Conservation (phyloP, 1,140 invertebrate species). For the Chrysopa pallens region DNA sequence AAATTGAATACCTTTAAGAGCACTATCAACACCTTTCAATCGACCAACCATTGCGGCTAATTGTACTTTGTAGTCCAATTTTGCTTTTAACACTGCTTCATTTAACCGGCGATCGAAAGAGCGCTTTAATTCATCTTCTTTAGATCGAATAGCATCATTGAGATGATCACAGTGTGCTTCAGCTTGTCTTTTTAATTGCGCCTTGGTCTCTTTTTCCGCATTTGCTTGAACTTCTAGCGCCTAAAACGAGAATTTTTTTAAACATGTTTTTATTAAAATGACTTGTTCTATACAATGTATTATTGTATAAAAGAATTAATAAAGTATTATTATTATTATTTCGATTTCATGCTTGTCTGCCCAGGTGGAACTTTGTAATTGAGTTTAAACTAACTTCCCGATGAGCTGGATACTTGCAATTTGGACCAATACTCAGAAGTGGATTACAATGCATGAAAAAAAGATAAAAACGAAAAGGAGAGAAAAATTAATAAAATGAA, state of each 20-base stretch:
- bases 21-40: constrained; percentile 71
- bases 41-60: constrained; percentile 64
- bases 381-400: no score
- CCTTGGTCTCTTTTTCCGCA: constrained; percentile 53
- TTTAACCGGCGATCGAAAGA: constrained; percentile 42
- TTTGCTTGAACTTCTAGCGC: constrained; percentile 38
- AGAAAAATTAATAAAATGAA: no score
- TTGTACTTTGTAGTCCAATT: constrained; percentile 52
- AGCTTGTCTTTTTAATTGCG: constrained; percentile 58
- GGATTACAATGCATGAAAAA: no score
- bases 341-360: no score
- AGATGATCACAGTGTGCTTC: constrained; percentile 72
- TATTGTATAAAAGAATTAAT: no score
- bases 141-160: constrained; percentile 47
- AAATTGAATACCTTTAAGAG: constrained; percentile 56
- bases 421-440: no score
- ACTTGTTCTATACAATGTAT: no score
- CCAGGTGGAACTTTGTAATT: no score
- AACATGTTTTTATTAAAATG: no score
- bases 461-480: no score
- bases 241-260: constrained; percentile 26
- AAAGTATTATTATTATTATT: no score
- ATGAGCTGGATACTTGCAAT: no score
- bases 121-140: constrained; percentile 48
- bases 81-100: constrained; percentile 49